These are phyloP conservation scores for Macrotis lagotis DNA, from an alignment of 2,113 vertebrate genomes.

Conservation along the genomic window DNA sequence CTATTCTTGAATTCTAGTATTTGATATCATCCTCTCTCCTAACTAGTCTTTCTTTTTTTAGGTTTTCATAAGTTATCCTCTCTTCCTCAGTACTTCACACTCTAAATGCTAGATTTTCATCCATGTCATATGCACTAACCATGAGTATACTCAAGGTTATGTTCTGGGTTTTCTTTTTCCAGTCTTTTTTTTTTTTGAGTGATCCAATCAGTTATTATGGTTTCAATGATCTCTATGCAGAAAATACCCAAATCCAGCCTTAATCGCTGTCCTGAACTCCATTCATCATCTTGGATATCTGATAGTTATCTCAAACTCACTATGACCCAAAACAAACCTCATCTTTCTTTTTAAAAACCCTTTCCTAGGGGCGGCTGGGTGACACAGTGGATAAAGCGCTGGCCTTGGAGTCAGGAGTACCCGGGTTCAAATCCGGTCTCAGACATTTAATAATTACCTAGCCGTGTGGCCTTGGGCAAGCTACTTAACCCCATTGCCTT, in stretches of 20 bases:
- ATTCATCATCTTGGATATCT: neutral
- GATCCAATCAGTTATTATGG: neutral
- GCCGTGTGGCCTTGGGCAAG: too few species aligned
- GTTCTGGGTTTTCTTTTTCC: neutral
- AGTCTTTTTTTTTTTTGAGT: neutral
- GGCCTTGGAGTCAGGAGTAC: too few species aligned
- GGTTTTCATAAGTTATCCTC: neutral
- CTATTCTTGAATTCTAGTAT: neutral
- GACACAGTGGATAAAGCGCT: too few species aligned
- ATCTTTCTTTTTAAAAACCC: neutral
- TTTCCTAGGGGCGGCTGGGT: too few species aligned
- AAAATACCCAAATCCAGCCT: neutral
- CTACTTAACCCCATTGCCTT: too few species aligned
- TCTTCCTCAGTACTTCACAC: neutral
- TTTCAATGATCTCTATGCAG: neutral
- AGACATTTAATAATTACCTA: too few species aligned
- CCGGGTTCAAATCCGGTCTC: too few species aligned
- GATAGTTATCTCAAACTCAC: too few species aligned
- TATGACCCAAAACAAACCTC: neutral
- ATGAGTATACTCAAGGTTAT: neutral
- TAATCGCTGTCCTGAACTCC: neutral
- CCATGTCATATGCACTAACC: neutral
- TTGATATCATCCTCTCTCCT: neutral
- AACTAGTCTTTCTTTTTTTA: neutral
- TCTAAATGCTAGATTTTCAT: neutral